Evolutionary conservation across 1,140 invertebrate species (phyloP), one percentile per base, ranked within the genome.

Genomic region (Tyrophagus putrescentiae): DNA sequence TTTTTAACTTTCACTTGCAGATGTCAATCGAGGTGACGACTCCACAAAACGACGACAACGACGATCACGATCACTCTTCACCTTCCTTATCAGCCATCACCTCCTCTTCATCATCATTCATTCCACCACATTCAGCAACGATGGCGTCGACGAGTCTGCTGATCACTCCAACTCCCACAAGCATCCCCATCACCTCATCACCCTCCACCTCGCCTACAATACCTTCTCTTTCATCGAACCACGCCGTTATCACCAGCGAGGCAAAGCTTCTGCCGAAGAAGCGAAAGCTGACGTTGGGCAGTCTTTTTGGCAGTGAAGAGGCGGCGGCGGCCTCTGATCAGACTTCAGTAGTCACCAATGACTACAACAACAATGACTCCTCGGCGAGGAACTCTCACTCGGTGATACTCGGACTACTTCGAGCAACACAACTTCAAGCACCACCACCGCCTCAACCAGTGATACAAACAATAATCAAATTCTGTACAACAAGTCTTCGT

Each of bases 401-500:
- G n/a, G n/a, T n/a, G n/a, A n/a, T n/a, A n/a, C n/a, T n/a, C n/a
- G n/a, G n/a, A n/a, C n/a, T n/a, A n/a, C n/a, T n/a, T n/a, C n/a
- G n/a, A n/a, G n/a, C n/a, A n/a, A n/a, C n/a, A 3, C 45, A 23
- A 2, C 45, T 2, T 16, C 9, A 2, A n/a, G 25, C 1, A 50
- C 45, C 27, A 50, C 11, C 27, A 50, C 21, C 27, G 9, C 11
- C 16, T 28, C 45, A 32, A 54, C 52, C 27, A 54, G 52, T 54
- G 52, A 54, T 54, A 54, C 52, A 23, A 54, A 54, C 39, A 54
- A 54, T 54, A 54, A 54, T 54, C 52, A 54, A 25, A 54, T 54
- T 21, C 41, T 42, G 18, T 42, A 42, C 41, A n/a, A 23, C 32
- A n/a, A n/a, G n/a, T n/a, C n/a, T n/a, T n/a, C n/a, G n/a, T n/a